Percentiles rank a stretch among this genome's conserved stretches.
Evolutionary conservation across 2,797 vertebrate species (phyloP).

Genomic region (Pangasius larnaudii): DNA sequence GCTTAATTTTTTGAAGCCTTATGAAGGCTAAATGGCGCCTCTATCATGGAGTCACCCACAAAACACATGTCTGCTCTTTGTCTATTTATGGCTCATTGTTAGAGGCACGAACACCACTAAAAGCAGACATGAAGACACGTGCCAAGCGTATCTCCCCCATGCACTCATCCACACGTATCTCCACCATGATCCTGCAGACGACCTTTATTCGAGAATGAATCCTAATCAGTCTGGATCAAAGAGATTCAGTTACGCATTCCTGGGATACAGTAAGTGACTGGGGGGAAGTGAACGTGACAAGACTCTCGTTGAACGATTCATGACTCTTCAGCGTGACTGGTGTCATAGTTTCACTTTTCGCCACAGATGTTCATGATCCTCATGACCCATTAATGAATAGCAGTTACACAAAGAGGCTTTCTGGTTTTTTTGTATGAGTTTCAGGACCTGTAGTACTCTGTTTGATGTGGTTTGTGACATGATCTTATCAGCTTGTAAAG

Average conservation of each 20-base stretch:
- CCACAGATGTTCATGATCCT: neutral
- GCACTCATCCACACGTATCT: neutral
- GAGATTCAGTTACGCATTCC: neutral
- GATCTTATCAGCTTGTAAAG: neutral
- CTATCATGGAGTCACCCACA: neutral
- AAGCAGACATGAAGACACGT: conserved; percentile 2
- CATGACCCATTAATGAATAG: neutral
- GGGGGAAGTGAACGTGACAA: neutral
- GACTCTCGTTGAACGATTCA: conserved; percentile 2
- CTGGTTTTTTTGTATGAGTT: neutral
- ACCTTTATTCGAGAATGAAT: neutral
- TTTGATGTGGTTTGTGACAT: conserved; percentile 4
- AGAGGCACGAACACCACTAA: neutral
- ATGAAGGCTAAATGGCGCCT: neutral
- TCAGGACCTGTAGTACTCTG: conserved; percentile 9
- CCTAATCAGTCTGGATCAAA: neutral
- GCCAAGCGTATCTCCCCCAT: neutral
- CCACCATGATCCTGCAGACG: neutral
- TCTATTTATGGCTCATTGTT: neutral
- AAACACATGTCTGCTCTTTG: neutral
- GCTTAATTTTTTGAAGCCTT: neutral
- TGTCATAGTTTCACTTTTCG: neutral
- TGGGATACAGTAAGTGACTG: neutral
- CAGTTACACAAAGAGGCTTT: neutral
- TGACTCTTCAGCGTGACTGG: neutral